Evolutionary conservation across 2,113 vertebrate genomes (phyloP), one percentile per base, ranked within the genome.

Genomic region (Saguinus imperator): DNA sequence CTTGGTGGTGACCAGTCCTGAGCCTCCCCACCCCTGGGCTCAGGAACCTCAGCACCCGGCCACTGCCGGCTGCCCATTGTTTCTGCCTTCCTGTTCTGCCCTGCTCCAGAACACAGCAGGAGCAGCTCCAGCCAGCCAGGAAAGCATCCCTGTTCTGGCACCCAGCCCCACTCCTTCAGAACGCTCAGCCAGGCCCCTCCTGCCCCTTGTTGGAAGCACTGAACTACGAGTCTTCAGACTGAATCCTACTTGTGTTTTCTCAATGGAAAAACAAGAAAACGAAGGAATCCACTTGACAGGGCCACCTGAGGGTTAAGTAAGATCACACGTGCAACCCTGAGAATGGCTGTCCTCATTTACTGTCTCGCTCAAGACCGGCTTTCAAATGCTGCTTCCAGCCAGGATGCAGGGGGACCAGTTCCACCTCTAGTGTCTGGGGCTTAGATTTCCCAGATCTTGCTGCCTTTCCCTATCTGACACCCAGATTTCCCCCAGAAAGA

Each of bases 61-160:
- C 2, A 45, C 50, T 2, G 32, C 35, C 5, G 0, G 50, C 12
- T 1, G 58, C 80, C 89, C 87, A 96, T 97, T 94, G 92, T 96
- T 97, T 72, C 55, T 1, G 4, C 52, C 79, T 96, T 98, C 96
- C 97, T 55, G 96, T 45, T 45, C 85, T 12, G 86, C 72, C 25
- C 27, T 0, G 48, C 57, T 18, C 40, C 6, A 1, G 48, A 64
- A 58, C 4, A 76, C 5, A 55, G 45, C 9, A 0, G 40, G 57
- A 21, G 43, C 35, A 50, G 84, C 87, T 58, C 70, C 45, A 3
- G 80, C 52, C 37, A 8, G 25, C 76, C 14, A 45, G 66, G 85
- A 52, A 50, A 5, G 32, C 76, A 29, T 57, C 84, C 7, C 32
- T 70, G 3, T 37, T 58, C 45, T 1, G 18, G 52, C 8, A 0